A percentile compares a stretch with the other conserved stretches of the same genome.
phyloP scores from a whole-genome alignment of 1,140 invertebrate genomes.

The Portunus trituberculatus region DNA sequence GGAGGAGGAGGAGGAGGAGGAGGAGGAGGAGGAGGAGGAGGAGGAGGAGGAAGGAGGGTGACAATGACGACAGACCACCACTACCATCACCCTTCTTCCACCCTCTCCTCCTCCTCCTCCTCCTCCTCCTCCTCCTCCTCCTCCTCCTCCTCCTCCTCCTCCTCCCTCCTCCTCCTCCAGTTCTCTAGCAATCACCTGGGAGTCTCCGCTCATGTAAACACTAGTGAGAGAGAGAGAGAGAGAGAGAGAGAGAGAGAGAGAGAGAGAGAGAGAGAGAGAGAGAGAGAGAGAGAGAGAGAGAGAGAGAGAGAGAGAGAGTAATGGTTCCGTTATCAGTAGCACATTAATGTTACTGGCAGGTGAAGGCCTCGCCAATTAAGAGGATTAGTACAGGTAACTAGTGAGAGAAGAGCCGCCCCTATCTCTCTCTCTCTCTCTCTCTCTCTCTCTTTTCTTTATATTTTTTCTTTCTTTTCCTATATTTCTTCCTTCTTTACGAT shows the following conservation, averaged over 20 bases:
- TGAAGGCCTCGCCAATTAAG: not conserved
- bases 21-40: no score
- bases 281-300: no score
- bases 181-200: no score
- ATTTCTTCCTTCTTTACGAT: not conserved
- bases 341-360: not conserved
- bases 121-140: not conserved
- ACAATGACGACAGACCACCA: no score
- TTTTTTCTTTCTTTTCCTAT: not conserved
- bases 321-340: not conserved
- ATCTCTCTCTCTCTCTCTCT: slow-evolving; percentile 8
- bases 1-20: no score
- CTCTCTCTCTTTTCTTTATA: not conserved
- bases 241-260: no score
- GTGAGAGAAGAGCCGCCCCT: not conserved
- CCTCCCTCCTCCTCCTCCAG: not conserved
- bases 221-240: no score
- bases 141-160: not conserved
- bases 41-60: no score
- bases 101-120: not conserved
- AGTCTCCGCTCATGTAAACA: no score
- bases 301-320: not conserved
- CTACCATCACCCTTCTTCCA: no score
- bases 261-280: no score
- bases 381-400: not conserved